phyloP scores from a whole-genome alignment of 2,888 invertebrate genomes.

The Tanaodytes sp. region DNA sequence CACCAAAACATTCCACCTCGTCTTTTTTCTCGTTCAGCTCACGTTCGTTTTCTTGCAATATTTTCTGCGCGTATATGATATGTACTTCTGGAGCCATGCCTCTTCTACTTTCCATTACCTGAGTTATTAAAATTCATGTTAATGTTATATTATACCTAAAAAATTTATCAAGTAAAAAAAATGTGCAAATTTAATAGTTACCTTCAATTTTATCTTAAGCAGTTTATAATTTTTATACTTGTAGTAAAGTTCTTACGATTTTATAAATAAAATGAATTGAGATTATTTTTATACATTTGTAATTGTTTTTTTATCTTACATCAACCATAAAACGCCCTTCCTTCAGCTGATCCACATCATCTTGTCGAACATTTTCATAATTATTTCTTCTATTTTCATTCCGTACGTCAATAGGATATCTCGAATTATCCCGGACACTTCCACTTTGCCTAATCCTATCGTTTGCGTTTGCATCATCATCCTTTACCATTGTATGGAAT shows the following conservation, averaged over 20 bases:
- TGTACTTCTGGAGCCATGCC: slow-evolving; percentile 52
- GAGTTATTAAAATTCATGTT: not conserved
- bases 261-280: too few species aligned
- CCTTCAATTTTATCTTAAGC: too few species aligned
- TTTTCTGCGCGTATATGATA: slow-evolving; percentile 55
- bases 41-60: slow-evolving; percentile 29
- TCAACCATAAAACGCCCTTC: slow-evolving; percentile 17
- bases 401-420: not conserved
- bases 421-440: slow-evolving; percentile 2
- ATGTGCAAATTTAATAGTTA: too few species aligned
- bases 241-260: too few species aligned
- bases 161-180: too few species aligned
- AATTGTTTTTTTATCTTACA: slow-evolving; percentile 1
- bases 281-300: too few species aligned
- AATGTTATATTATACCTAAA: too few species aligned
- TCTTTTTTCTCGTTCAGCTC: slow-evolving; percentile 37
- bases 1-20: slow-evolving; percentile 48
- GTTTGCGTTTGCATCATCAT: slow-evolving; percentile 33
- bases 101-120: slow-evolving; percentile 32
- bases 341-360: not conserved
- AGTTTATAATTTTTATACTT: too few species aligned
- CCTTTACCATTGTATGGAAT: slow-evolving; percentile 67
- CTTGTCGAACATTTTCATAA: slow-evolving; percentile 8
- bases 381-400: slow-evolving; percentile 11
- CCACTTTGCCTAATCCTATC: slow-evolving; percentile 11